These are phyloP conservation scores for Phaethornis superciliosus DNA, from an alignment of 2,113 vertebrate genomes.

Conservation along the genomic window DNA sequence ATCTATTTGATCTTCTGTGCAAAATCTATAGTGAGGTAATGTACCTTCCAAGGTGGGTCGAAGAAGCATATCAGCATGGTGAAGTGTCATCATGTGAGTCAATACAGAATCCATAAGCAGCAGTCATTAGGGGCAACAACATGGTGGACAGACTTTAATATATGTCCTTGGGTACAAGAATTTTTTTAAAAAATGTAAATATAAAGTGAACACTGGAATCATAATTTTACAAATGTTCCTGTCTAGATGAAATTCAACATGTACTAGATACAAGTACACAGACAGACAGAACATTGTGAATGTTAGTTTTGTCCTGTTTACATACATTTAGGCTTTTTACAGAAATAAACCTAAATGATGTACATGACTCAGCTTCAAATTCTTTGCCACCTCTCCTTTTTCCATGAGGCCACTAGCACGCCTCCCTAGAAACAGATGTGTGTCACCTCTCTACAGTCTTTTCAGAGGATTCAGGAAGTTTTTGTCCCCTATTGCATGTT, in stretches of 20 bases:
- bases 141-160: background rate
- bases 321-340: background rate
- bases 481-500: background rate
- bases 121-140: background rate
- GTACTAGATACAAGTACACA: background rate
- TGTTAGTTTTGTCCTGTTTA: background rate
- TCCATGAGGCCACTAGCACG: background rate
- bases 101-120: background rate
- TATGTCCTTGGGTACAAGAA: background rate
- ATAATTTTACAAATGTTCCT: background rate
- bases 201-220: background rate
- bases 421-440: background rate
- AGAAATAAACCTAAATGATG: background rate
- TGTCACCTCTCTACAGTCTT: background rate
- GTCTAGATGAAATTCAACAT: background rate
- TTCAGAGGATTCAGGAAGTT: background rate
- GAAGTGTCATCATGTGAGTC: background rate
- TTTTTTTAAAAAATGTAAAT: background rate
- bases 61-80: background rate
- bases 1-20: slow-evolving; percentile 43
- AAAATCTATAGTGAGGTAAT: slow-evolving; percentile 47
- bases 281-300: background rate
- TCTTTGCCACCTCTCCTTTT: background rate
- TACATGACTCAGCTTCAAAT: background rate
- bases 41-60: background rate